Evolutionary conservation across 2,888 invertebrate genomes (phyloP), one percentile per base, ranked within the genome.

Genomic region (Troglohyphantes excavatus): DNA sequence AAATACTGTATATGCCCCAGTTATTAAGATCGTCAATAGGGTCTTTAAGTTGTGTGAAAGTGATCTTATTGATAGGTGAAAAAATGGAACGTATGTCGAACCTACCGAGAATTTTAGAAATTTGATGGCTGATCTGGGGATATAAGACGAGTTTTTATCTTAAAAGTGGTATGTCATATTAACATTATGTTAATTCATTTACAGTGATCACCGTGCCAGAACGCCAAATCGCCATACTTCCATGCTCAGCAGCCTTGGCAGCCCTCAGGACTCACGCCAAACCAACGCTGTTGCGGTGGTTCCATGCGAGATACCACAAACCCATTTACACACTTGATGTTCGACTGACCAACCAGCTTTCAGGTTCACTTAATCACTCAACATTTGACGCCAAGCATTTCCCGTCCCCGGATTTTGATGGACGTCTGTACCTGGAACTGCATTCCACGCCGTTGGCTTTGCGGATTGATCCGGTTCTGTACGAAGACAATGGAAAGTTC

Each of bases 261-360:
- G 21, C 46, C n/a, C 17, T 19, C 9, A 39, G 21, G 2, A 11
- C 68, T 1, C 26, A 17, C 9, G 72, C 33, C 11, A 82, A 68
- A 21, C 75, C 82, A 2, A 84, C 72, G 0, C 67, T 90, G 5
- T n/a, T 90, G 2, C 59, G 82, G 5, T 90, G 89, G 89, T 72
- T 78, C 23, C 89, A 76, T 9, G 61, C 46, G 19, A 29, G 43
- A 2, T 59, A 46, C 33, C 59, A 78, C 59, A 90, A 84, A 21
- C 89, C 89, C 19, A 27, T 84, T 2, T 90, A 90, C 26, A 79
- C 89, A 13, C 33, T 90, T 17, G 89, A 90, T 39, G 53, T 84
- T 5, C 78, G 89, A 2, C 29, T n/a, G 2, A 39, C 59, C 23
- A 53, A 63, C 27, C 7, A n/a, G 2, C 23, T 23, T 6, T 6